A percentile compares a stretch with the other conserved stretches of the same genome.
phyloP scores from a whole-genome alignment of 2,888 invertebrate genomes.

The Clanis bilineata region DNA sequence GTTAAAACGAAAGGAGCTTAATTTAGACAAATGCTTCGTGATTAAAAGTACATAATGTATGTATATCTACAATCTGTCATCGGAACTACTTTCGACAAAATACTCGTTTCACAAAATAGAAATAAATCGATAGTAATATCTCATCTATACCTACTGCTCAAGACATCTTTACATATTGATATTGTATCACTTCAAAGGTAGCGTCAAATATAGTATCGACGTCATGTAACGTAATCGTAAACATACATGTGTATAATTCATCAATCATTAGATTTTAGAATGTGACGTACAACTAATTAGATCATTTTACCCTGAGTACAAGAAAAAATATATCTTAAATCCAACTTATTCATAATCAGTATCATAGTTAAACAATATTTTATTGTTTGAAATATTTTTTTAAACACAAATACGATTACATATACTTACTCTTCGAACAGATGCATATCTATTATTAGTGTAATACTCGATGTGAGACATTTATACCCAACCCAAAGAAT shows the following conservation, averaged over 20 bases:
- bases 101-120: not conserved
- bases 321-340: constrained; percentile 6
- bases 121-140: constrained; percentile 8
- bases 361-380: not conserved
- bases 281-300: constrained; percentile 8
- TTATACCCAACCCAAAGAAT: constrained; percentile 1
- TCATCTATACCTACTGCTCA: not conserved
- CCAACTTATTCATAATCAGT: constrained; percentile 3
- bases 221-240: not conserved
- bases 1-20: constrained; percentile 55
- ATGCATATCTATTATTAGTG: not conserved
- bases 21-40: constrained; percentile 45
- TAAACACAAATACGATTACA: not conserved
- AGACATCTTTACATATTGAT: constrained; percentile 15
- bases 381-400: not conserved
- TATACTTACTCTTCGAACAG: not conserved
- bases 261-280: constrained; percentile 9
- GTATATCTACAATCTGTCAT: not conserved
- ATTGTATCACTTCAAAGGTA: constrained; percentile 2
- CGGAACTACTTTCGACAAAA: not conserved
- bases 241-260: not conserved
- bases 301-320: constrained; percentile 7
- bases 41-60: constrained; percentile 32
- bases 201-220: not conserved
- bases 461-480: not conserved